Evolutionary conservation across 2,113 vertebrate species (phyloP), one percentile per base, ranked within the genome.

Genomic region (Callipepla californica): DNA sequence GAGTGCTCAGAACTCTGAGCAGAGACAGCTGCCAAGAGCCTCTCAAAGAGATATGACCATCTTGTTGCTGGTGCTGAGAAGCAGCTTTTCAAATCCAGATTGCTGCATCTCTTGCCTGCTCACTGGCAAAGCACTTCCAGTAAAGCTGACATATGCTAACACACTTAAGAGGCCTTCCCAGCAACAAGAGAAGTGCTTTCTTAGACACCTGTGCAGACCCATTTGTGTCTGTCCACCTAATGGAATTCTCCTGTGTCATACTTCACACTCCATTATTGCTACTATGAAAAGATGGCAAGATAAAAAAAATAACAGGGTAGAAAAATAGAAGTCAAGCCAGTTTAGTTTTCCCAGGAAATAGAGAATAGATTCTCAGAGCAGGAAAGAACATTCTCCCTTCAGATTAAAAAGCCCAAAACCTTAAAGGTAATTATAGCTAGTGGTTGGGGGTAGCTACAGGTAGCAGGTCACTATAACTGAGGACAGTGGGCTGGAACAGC

Each of bases 1-100:
- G 59, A 0, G 10, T 6, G 55, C 80, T 78, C 57, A 8, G 61
- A 69, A 77, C 32, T 0, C 11, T 0, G 13, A 90, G 65, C 68
- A 14, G 85, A 77, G 50, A 73, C 30, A 51, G 17, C 73, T 92
- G 77, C 94, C 92, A 86, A 59, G n/a, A 92, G 76, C 57, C 1
- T 4, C 77, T 72, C 26, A 0, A 38, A 86, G 47, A 19, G 72
- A 34, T 65, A 45, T 42, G 79, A n/a, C 6, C 34, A 6, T 25
- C 80, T 48, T 62, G 0, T 66, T 81, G 84, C 58, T 67, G 44
- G 70, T 0, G 36, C 69, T 6, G 66, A 61, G 82, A 23, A 48
- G 77, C 83, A 73, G 19, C 77, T 45, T 87, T 81, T 76, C 51
- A 21, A 15, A 61, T 4, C 66, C 89, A 85, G 87, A 59, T 1